These are phyloP conservation scores for Marmota flaviventris DNA, from an alignment of 2,113 vertebrate species.

Conservation along the genomic window DNA sequence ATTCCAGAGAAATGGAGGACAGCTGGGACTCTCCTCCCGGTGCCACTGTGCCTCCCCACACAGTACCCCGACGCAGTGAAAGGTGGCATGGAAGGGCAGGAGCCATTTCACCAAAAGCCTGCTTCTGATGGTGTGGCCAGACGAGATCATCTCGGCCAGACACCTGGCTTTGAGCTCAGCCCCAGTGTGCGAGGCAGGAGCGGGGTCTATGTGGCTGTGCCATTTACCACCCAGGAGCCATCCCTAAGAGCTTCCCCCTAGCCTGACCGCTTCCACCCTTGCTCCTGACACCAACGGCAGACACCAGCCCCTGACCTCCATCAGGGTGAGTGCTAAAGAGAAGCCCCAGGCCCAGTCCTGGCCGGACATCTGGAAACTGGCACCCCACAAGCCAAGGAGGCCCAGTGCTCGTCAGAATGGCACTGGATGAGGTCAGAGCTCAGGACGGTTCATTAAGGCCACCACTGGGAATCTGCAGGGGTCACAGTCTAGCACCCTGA, in stretches of 20 bases:
- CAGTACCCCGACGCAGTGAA: neutral
- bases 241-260: neutral
- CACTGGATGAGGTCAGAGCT: neutral
- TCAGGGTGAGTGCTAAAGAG: too few species aligned
- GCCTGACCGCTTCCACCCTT: neutral
- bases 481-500: too few species aligned
- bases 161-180: too few species aligned
- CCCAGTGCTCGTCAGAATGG: neutral
- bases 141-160: too few species aligned
- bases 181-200: too few species aligned
- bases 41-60: too few species aligned
- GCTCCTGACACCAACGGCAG: neutral
- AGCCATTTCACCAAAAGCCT: rapidly evolving
- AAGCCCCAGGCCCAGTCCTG: neutral
- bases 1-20: rapidly evolving
- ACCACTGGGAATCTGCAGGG: neutral
- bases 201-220: neutral
- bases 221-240: neutral
- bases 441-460: neutral
- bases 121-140: too few species aligned
- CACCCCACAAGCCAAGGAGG: too few species aligned
- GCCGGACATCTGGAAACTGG: too few species aligned
- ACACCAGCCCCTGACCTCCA: too few species aligned
- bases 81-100: neutral
- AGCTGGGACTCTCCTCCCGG: neutral